These are phyloP conservation scores for Anser brachyrhynchus DNA, from an alignment of 2,113 vertebrate species.

Conservation along the genomic window DNA sequence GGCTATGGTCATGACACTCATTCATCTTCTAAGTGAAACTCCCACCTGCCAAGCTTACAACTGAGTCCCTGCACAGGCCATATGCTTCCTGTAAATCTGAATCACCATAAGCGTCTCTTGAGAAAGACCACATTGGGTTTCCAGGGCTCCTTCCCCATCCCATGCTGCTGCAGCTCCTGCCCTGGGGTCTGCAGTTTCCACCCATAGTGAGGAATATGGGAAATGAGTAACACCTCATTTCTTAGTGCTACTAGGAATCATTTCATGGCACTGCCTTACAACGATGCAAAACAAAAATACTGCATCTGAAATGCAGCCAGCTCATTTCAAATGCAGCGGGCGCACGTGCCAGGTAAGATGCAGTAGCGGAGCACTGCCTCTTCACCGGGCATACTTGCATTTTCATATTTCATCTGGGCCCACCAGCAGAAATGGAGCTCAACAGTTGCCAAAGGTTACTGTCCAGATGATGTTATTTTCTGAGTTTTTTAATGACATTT, in stretches of 20 bases:
- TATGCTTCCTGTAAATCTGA: neutral
- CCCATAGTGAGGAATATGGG: fast-evolving
- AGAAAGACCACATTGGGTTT: neutral
- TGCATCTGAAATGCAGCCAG: neutral
- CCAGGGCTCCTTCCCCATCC: neutral
- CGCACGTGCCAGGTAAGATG: neutral
- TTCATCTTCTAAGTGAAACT: neutral
- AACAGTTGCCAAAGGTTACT: neutral
- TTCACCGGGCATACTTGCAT: neutral
- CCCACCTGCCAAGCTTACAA: neutral
- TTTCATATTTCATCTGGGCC: neutral
- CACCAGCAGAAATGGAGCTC: neutral
- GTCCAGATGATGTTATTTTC: neutral
- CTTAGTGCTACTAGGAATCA: neutral
- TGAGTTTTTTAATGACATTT: neutral
- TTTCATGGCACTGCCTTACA: neutral
- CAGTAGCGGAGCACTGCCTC: fast-evolving
- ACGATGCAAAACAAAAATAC: neutral
- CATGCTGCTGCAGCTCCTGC: fast-evolving
- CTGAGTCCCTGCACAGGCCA: neutral
- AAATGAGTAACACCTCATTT: fast-evolving
- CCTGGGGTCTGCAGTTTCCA: neutral
- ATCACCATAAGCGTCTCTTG: neutral
- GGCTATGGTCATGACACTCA: neutral
- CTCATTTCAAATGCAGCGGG: neutral